Conservation (phyloP, 2,888 invertebrate species). For the Mantis religiosa region DNA sequence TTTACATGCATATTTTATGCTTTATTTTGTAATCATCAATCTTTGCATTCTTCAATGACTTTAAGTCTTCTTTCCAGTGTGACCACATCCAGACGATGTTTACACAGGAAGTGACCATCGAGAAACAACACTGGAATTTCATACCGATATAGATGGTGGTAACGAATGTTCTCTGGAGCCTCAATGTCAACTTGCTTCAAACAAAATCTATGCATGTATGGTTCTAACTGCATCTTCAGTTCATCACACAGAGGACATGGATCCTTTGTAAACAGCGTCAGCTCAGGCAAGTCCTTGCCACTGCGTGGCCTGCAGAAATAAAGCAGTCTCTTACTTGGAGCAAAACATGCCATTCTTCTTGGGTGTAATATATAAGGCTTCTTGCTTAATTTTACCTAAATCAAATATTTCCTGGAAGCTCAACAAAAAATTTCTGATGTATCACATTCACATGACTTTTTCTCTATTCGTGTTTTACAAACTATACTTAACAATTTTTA, state of each 20-base stretch:
- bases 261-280: slow-evolving; percentile 79
- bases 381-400: no score
- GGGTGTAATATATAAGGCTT: no score
- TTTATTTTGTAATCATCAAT: no score
- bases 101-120: slow-evolving; percentile 76
- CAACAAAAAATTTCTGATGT: no score
- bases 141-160: slow-evolving; percentile 68
- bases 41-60: not conserved
- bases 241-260: slow-evolving; percentile 80
- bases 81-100: slow-evolving; percentile 60
- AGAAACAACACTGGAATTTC: slow-evolving; percentile 88
- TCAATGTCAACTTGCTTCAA: slow-evolving; percentile 75
- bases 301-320: not conserved
- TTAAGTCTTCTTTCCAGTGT: slow-evolving; percentile 1
- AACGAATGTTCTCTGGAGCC: slow-evolving; percentile 65
- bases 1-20: no score
- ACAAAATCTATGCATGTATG: slow-evolving; percentile 55
- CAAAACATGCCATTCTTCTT: not conserved
- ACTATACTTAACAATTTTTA: no score
- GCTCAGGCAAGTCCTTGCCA: slow-evolving; percentile 49
- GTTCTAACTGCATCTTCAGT: slow-evolving; percentile 51
- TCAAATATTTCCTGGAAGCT: no score
- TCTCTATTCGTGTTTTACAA: no score
- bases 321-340: not conserved
- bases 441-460: no score